A percentile compares a stretch with the other conserved stretches of the same genome.
These are phyloP conservation scores for Alectoris magna DNA, from an alignment of 2,797 vertebrate species.

Conservation along the genomic window DNA sequence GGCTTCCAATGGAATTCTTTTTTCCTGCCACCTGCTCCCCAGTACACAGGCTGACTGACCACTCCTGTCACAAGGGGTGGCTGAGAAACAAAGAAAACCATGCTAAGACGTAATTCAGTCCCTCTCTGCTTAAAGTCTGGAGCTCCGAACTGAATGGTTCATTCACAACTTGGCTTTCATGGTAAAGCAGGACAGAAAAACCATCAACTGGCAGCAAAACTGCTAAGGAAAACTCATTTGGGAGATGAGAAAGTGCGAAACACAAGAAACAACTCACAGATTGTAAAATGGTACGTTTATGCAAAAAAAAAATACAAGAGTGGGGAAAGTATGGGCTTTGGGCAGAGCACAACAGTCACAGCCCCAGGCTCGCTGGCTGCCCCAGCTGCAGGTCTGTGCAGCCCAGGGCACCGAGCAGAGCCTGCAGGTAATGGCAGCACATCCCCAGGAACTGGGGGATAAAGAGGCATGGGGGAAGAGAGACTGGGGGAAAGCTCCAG, in stretches of 20 bases:
- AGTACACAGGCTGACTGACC: neutral
- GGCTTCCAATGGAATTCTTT: neutral
- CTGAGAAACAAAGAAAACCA: neutral
- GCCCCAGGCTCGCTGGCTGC: neutral
- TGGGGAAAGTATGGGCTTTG: neutral
- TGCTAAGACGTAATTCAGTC: neutral
- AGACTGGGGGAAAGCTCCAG: neutral
- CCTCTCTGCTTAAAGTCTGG: neutral
- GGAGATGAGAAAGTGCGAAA: constrained; percentile 45
- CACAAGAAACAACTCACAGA: constrained; percentile 21
- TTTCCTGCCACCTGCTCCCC: neutral
- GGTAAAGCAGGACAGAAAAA: constrained; percentile 26
- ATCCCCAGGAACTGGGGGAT: neutral
- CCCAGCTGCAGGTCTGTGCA: neutral
- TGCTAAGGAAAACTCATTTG: constrained; percentile 46
- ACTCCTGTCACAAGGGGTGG: neutral
- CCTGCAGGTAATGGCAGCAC: neutral
- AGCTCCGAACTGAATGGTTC: neutral
- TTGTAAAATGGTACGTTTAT: constrained; percentile 33
- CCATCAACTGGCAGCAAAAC: constrained; percentile 35
- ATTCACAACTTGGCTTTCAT: constrained; percentile 35
- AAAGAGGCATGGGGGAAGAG: neutral
- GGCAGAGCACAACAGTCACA: neutral
- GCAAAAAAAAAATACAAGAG: neutral
- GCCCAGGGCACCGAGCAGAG: rapidly evolving